Evolutionary conservation across 1,140 invertebrate genomes (phyloP).

Genomic region (Meloidogyne hapla): DNA sequence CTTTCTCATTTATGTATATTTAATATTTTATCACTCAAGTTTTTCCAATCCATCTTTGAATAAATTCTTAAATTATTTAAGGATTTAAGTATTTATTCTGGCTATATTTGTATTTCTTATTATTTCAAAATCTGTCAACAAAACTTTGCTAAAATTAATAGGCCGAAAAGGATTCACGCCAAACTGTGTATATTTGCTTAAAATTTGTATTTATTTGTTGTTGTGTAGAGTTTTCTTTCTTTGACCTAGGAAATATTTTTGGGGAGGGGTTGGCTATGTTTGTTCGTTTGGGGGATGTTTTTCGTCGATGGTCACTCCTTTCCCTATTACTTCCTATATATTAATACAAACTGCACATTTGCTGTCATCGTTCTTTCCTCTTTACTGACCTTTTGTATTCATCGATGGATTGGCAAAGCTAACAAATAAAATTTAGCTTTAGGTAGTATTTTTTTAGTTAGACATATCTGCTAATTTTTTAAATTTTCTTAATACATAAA

Average conservation of each 20-base stretch:
- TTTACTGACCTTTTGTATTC: neutral
- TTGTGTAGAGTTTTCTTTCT: neutral
- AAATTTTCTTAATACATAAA: neutral
- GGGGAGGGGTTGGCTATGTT: neutral
- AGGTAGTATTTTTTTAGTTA: too few relatives aligned
- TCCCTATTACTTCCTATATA: neutral
- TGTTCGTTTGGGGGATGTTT: neutral
- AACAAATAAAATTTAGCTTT: neutral
- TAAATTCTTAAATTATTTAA: too few relatives aligned
- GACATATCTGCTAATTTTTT: neutral
- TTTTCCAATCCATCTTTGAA: too few relatives aligned
- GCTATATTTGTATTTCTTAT: too few relatives aligned
- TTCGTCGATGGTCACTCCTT: neutral
- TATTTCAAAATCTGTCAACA: too few relatives aligned
- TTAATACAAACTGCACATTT: conserved; percentile 1
- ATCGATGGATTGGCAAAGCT: neutral
- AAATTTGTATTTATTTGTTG: neutral
- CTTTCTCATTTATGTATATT: too few relatives aligned
- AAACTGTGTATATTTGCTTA: neutral
- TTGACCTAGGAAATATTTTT: neutral
- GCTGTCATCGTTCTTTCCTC: neutral
- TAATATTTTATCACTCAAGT: too few relatives aligned
- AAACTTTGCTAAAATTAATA: too few relatives aligned
- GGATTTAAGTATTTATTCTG: too few relatives aligned
- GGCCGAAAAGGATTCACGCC: too few relatives aligned